Evolutionary conservation across 2,797 vertebrate species (phyloP), one percentile per base, ranked within the genome.

Genomic region (Anolis apletophallus): DNA sequence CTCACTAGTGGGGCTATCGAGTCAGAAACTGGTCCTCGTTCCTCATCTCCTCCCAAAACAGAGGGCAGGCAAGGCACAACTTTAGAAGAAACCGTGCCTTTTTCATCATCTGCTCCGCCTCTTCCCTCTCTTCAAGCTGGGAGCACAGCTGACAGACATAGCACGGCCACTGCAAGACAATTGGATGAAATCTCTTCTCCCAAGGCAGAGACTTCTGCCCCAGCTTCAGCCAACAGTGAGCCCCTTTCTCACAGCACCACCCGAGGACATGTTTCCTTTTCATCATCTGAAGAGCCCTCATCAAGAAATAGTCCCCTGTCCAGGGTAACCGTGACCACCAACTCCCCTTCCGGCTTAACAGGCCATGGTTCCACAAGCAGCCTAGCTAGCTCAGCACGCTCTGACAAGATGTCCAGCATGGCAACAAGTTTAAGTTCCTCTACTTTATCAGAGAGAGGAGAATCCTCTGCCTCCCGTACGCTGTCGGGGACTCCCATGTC

Each of bases 401-500:
- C 5, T 1, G 50, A 19, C 21, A 12, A 12, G 2, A 19, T 8
- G 0, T 16, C 50, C 52, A 54, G 13, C 12, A 55, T 6, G 46
- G 46, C 46, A n/a, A n/a, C n/a, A n/a, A n/a, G n/a, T 40, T 40
- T 40, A 40, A 40, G 5, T 40, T 40, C 40, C 40, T 40, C 40
- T 40, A 40, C 40, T 40, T 40, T 40, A 46, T 46, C 21, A 1
- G 10, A 17, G 1, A 78, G n/a, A 2, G n/a, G 16, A 1, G 14
- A 77, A 17, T 21, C 17, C 10, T 32, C 75, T 17, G 14, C 16
- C 10, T 0, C n/a, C 2, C 10, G 1, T 7, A 2, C 36, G 3
- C 1, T 2, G 46, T 6, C 17, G 1, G 3, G 3, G 6, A 21
- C 4, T 2, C 2, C 2, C 3, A 7, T 23, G 26, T 23, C 34